Conservation (phyloP, 1,140 invertebrate genomes). For the Pogonomyrmex barbatus region DNA sequence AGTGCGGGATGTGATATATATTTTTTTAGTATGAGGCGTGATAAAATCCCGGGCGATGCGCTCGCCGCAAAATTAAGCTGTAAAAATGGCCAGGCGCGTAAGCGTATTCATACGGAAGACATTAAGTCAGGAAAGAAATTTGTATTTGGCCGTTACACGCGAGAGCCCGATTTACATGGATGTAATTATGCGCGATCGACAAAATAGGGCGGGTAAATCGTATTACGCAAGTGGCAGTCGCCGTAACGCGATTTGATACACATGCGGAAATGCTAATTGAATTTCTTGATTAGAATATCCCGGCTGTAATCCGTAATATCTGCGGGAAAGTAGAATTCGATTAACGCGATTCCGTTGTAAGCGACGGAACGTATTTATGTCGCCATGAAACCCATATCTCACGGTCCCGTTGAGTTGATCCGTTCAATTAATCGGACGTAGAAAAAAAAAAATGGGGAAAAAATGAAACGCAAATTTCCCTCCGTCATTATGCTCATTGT, state of each 20-base stretch:
- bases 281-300: conserved; percentile 63
- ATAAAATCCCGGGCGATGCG: conserved; percentile 26
- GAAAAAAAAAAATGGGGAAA: neutral
- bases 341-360: conserved; percentile 58
- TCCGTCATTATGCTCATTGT: neutral
- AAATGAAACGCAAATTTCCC: neutral
- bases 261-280: conserved; percentile 61
- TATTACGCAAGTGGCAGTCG: conserved; percentile 55
- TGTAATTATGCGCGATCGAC: conserved; percentile 58
- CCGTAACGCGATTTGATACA: conserved; percentile 57
- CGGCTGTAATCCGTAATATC: conserved; percentile 47
- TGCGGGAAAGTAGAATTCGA: conserved; percentile 51
- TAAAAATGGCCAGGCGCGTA: neutral
- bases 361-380: conserved; percentile 24
- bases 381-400: neutral
- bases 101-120: conserved; percentile 16
- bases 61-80: neutral
- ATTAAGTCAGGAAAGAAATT: conserved; percentile 38
- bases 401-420: conserved; percentile 33
- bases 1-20: neutral
- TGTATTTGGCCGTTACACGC: conserved; percentile 12
- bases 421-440: conserved; percentile 22
- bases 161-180: conserved; percentile 12
- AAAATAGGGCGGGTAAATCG: conserved; percentile 53
- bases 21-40: neutral